Base-by-base conservation (phyloP, 2,797 vertebrate genomes). In the Buceros bicornis region DNA sequence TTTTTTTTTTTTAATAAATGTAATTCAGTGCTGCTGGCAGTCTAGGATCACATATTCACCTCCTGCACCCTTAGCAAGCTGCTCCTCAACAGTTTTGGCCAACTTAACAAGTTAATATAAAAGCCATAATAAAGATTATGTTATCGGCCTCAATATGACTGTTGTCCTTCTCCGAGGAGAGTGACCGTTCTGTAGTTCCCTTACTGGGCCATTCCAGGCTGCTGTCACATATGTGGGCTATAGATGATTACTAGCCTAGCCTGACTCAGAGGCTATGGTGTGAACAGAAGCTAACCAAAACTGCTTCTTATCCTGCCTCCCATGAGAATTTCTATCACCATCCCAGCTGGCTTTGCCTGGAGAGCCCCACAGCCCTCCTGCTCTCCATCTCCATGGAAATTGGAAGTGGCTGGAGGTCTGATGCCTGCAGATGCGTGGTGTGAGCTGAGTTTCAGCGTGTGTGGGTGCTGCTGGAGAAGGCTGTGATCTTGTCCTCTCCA, bases 111-210 rank as follows among this genome's bases (percentile, higher is more conserved):
- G 77, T 93, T 95, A 96, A 93, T 89, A 70, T 53, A 79, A 90
- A 91, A 96, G 33, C 43, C 60, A 35, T 51, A 94, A 92, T 94
- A 95, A 95, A 96, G 89, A 92, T 95, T 84, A 70, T 56, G 19
- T 69, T 71, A 6, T 80, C 56, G 82, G 93, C 40, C n/a, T 92
- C 43, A 17, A 8, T 62, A 37, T 73, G 73, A 70, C 62, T 79
- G 3, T 62, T 82, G 70, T 70, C 24, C 54, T 87, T 37, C 22
- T 91, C 13, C 47, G 16, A 37, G 73, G 56, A 37, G 33, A 45
- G 25, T 40, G 62, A 62, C 58, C 45, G 87, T 67, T 31, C 40
- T 67, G 5, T 40, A n/a, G 8, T 51, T 84, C 54, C 62, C 37
- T 80, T 87, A 78, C 54, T 89, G 42, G 43, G 40, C 53, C 50